Conservation (phyloP, 2,888 invertebrate genomes). For the Watsonalla cultraria region DNA sequence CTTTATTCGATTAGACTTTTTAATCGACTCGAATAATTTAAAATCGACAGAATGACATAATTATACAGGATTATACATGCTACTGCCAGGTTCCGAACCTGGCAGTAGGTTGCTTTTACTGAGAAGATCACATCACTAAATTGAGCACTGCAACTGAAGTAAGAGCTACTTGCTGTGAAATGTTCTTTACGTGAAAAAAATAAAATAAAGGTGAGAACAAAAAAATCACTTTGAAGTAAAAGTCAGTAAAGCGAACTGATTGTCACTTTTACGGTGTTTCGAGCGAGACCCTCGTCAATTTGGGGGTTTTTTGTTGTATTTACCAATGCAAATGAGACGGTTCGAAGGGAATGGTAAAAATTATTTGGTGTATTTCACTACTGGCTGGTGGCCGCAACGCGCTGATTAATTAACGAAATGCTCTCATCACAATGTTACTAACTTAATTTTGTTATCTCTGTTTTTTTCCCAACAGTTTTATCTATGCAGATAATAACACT, state of each 20-base stretch:
- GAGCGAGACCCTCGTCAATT: slow-evolving; percentile 63
- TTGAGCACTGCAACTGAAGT: slow-evolving; percentile 26
- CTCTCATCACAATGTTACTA: neutral
- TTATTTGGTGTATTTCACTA: neutral
- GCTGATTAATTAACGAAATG: neutral
- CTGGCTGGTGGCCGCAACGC: neutral
- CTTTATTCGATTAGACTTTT: too few relatives aligned
- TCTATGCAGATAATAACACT: too few relatives aligned
- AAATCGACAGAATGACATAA: too few relatives aligned
- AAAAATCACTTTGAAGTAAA: slow-evolving; percentile 58
- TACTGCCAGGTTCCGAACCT: too few relatives aligned
- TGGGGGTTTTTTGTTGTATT: slow-evolving; percentile 52
- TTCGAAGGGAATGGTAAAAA: slow-evolving; percentile 23
- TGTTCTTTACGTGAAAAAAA: slow-evolving; percentile 33
- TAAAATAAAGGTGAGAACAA: slow-evolving; percentile 44
- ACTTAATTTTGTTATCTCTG: neutral
- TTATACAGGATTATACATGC: too few relatives aligned
- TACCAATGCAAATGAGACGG: slow-evolving; percentile 49
- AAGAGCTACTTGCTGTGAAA: slow-evolving; percentile 37
- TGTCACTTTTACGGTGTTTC: slow-evolving; percentile 64
- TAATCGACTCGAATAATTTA: too few relatives aligned
- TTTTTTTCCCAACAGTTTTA: too few relatives aligned
- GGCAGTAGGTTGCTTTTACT: too few relatives aligned
- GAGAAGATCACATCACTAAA: too few relatives aligned
- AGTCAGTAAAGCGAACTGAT: slow-evolving; percentile 60